A percentile compares a stretch with the other conserved stretches of the same genome.
Evolutionary conservation across 2,113 vertebrate species (phyloP).

Genomic region (Podocnemis expansa): DNA sequence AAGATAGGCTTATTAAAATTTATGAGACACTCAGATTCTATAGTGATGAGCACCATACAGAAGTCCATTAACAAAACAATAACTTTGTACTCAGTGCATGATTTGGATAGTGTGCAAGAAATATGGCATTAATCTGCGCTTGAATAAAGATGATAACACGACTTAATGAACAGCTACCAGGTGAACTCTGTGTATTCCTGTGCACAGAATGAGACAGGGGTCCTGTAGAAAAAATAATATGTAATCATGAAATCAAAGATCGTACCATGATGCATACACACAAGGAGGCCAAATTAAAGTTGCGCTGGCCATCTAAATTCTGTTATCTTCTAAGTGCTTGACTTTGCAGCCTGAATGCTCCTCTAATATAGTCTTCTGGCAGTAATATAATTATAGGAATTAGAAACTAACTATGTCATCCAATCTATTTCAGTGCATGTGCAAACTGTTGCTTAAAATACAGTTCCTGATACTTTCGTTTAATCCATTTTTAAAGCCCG

Average conservation of each 20-base stretch:
- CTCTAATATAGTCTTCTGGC: neutral
- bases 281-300: neutral
- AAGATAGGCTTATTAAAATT: neutral
- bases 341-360: neutral
- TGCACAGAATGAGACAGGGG: neutral
- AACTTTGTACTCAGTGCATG: neutral
- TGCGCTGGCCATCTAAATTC: neutral
- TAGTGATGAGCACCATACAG: neutral
- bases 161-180: neutral
- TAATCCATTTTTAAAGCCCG: neutral
- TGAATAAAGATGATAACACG: neutral
- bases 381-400: neutral
- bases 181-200: neutral
- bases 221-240: neutral
- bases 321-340: neutral
- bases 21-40: neutral
- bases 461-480: neutral
- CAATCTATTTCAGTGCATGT: neutral
- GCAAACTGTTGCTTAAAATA: neutral
- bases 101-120: neutral
- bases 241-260: neutral
- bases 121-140: neutral
- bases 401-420: neutral
- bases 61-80: neutral
- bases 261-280: neutral